These are phyloP conservation scores for Dendroctonus ponderosae DNA, from an alignment of 1,140 invertebrate species.

Conservation along the genomic window DNA sequence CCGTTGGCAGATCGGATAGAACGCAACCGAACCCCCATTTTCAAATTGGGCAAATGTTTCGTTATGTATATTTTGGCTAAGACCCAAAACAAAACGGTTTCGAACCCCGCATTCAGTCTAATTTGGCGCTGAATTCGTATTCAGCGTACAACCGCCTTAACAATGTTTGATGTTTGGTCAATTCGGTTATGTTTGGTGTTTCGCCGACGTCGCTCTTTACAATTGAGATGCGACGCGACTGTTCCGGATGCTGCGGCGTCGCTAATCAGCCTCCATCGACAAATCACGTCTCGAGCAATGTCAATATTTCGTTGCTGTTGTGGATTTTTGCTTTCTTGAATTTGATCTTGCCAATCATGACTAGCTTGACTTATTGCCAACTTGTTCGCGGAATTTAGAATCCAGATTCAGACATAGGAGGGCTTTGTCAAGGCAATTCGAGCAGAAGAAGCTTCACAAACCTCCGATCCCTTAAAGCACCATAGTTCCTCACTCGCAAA, in stretches of 20 bases:
- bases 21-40: neutral
- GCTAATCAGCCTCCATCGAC: conserved; percentile 20
- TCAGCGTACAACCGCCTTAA: conserved; percentile 39
- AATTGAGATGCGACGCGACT: conserved; percentile 21
- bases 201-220: conserved; percentile 25
- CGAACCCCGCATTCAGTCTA: neutral
- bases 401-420: too few species aligned
- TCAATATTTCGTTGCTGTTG: conserved; percentile 9
- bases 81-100: conserved; percentile 11
- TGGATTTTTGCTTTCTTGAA: too few species aligned
- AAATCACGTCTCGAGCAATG: conserved; percentile 1
- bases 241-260: conserved; percentile 4
- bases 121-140: conserved; percentile 24
- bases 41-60: conserved; percentile 6
- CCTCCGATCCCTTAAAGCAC: too few species aligned
- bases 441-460: too few species aligned
- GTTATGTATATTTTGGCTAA: neutral
- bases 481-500: too few species aligned
- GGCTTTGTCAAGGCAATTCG: too few species aligned
- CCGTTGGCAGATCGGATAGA: neutral
- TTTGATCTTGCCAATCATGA: too few species aligned
- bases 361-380: too few species aligned
- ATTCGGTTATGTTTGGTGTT: conserved; percentile 44
- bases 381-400: too few species aligned
- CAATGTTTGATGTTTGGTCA: conserved; percentile 45